Evolutionary conservation across 2,113 vertebrate genomes (phyloP).

Genomic region (Ancistrus triradiatus): DNA sequence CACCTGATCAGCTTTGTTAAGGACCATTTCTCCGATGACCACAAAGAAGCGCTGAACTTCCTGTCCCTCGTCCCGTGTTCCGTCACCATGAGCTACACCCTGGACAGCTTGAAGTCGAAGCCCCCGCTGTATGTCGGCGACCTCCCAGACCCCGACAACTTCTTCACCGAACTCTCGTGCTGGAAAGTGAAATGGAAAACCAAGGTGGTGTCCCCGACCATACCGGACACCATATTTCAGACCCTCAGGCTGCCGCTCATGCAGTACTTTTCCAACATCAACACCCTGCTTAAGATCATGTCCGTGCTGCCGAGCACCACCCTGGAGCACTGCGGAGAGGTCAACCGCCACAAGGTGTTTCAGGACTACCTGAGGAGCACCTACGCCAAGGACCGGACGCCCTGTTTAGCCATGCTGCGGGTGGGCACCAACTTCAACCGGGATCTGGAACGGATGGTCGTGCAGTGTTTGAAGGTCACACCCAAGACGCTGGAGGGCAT

Average conservation of each 20-base stretch:
- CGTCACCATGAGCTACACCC: slow-evolving; percentile 81
- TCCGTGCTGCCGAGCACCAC: slow-evolving; percentile 86
- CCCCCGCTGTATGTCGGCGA: slow-evolving; percentile 87
- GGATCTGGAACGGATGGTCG: slow-evolving; percentile 74
- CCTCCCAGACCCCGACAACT: slow-evolving; percentile 87
- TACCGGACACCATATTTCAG: slow-evolving; percentile 87
- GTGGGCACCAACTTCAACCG: slow-evolving; percentile 69
- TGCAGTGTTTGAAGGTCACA: slow-evolving; percentile 71
- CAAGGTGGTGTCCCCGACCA: slow-evolving; percentile 86
- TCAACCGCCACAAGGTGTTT: slow-evolving; percentile 77
- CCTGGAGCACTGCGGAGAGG: slow-evolving; percentile 81
- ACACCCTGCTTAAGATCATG: slow-evolving; percentile 82
- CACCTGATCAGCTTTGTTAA: slow-evolving; percentile 92
- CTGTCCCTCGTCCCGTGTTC: slow-evolving; percentile 88
- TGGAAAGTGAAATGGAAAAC: slow-evolving; percentile 98
- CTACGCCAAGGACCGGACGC: slow-evolving; percentile 73
- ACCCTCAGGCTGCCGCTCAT: slow-evolving; percentile 87
- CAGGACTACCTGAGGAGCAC: slow-evolving; percentile 83
- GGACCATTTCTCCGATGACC: slow-evolving; percentile 92
- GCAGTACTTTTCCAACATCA: slow-evolving; percentile 93
- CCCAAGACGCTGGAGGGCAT: slow-evolving; percentile 72
- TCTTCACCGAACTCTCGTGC: slow-evolving; percentile 90
- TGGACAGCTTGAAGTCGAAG: slow-evolving; percentile 84
- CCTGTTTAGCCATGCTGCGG: slow-evolving; percentile 81
- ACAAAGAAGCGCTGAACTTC: slow-evolving; percentile 91